These are phyloP conservation scores for Corythornis madagascariensis DNA, from an alignment of 2,113 vertebrate species.

Conservation along the genomic window DNA sequence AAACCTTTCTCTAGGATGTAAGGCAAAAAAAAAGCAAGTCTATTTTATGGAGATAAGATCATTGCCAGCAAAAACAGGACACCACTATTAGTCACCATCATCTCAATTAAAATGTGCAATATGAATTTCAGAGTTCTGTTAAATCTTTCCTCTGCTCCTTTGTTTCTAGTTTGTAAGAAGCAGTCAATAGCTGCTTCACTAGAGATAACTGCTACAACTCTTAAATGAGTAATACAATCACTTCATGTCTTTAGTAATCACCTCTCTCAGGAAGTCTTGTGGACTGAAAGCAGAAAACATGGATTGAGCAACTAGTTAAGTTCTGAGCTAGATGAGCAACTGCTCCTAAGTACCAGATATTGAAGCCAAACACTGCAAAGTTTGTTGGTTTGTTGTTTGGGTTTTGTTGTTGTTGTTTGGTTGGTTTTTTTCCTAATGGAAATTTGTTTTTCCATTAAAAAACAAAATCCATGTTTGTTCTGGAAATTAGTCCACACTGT, in stretches of 20 bases:
- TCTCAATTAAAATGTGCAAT: neutral
- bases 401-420: too few relatives aligned
- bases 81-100: neutral
- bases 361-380: neutral
- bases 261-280: neutral
- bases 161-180: neutral
- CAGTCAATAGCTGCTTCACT: neutral
- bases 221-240: neutral
- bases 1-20: neutral
- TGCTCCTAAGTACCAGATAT: neutral
- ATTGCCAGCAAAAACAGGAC: neutral
- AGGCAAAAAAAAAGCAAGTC: neutral
- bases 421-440: neutral
- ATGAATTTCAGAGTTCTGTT: neutral
- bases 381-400: neutral
- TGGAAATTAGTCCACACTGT: neutral
- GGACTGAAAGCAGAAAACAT: neutral
- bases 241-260: neutral
- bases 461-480: neutral
- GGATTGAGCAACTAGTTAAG: neutral
- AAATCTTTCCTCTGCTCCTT: neutral
- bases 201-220: neutral
- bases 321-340: neutral
- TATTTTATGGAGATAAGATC: neutral
- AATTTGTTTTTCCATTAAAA: too few relatives aligned